Evolutionary conservation across 2,888 invertebrate species (phyloP), one percentile per base, ranked within the genome.

Genomic region (Chesias legatella): DNA sequence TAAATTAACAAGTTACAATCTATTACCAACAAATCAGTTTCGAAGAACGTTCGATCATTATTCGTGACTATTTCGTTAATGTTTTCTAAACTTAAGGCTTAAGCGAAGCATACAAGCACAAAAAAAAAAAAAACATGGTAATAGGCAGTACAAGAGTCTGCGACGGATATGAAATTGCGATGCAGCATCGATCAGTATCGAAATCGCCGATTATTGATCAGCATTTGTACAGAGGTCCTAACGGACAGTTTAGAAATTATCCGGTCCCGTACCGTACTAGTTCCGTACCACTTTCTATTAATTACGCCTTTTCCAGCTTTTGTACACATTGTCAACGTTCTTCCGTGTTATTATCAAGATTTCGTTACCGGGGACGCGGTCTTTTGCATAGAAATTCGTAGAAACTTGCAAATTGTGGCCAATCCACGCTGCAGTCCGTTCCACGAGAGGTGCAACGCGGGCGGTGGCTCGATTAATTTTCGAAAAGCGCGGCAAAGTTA

Each of bases 211-310:
- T 67, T 67, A 55, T 43, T 40, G 61, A 69, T 72, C 74, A 67
- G 61, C 59, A 3, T 3, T 17, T 17, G 13, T 17, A 5, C 5
- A 5, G 5, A 17, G 13, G 61, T 55, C 56, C 45, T 58, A 63
- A 51, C 63, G 71, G 73, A 62, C 70, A 69, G 67, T 70, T 69
- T 73, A 76, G 75, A 77, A 79, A 77, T 70, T 69, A 64, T 65
- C 64, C 61, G 63, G 70, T 73, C 66, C 65, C 57, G 74, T 73
- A 65, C 66, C 50, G 51, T 72, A 76, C 73, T 61, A 40, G 39
- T 60, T 71, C 60, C 69, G 67, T 69, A 64, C 74, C 70, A 76
- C 80, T 81, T 80, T 81, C 80, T 79, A 77, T 76, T 80, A 80
- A 79, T 80, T 81, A 77, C 56, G 63, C 72, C 64, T 71, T 77